Conservation (phyloP, 2,797 vertebrate species). For the Xenopus petersii region DNA sequence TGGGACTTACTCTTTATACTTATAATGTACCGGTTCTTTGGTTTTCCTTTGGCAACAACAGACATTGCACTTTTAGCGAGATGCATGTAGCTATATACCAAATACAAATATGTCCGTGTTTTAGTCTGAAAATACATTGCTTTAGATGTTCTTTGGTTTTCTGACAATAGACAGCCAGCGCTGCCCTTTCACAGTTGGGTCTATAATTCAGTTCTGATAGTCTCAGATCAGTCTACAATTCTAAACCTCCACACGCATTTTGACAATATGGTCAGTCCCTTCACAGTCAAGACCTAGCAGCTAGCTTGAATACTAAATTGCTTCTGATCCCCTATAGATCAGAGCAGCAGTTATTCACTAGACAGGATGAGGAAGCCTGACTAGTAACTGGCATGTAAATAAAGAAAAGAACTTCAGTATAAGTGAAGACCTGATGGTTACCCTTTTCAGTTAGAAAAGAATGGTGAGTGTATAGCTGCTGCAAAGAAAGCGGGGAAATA, state of each 20-base stretch:
- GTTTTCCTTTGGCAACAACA: too few relatives aligned
- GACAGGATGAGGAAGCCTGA: conserved; percentile 17
- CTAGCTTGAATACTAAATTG: conserved; percentile 34
- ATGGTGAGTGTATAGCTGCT: conserved; percentile 46
- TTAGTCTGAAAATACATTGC: background rate
- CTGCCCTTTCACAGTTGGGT: conserved; percentile 36
- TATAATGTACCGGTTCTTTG: too few relatives aligned
- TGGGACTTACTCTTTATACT: too few relatives aligned
- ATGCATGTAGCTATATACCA: background rate
- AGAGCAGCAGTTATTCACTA: conserved; percentile 26
- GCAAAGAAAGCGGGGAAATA: conserved; percentile 38
- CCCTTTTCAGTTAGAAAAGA: conserved; percentile 46
- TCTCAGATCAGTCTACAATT: conserved; percentile 41
- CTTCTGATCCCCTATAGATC: conserved; percentile 9
- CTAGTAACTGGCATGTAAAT: conserved; percentile 19
- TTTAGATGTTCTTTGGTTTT: conserved; percentile 23
- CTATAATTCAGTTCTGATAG: conserved; percentile 44
- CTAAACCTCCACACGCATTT: conserved; percentile 46
- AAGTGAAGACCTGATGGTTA: conserved; percentile 38
- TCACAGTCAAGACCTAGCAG: conserved; percentile 24
- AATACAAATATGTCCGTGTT: background rate
- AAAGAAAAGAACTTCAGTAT: conserved; percentile 30
- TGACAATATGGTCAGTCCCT: conserved; percentile 32
- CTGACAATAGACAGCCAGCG: conserved; percentile 18
- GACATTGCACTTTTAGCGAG: background rate